These are phyloP conservation scores for Blomia tropicalis DNA, from an alignment of 2,888 invertebrate species.

Conservation along the genomic window DNA sequence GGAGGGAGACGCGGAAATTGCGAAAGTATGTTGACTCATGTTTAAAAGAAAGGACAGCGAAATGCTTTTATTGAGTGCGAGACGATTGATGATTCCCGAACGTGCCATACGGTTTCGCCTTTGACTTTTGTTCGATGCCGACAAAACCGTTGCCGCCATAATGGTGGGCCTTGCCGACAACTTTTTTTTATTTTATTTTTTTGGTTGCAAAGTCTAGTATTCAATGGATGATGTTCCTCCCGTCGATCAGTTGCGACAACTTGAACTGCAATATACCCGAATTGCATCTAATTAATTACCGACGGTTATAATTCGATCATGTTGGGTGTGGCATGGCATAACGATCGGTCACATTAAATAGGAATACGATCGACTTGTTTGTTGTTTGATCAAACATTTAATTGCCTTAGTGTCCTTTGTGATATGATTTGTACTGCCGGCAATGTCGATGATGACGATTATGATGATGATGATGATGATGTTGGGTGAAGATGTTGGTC, in stretches of 20 bases:
- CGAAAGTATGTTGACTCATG: neutral
- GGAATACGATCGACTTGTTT: neutral
- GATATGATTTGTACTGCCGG: neutral
- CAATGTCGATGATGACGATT: neutral
- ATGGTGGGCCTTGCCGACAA: too few species aligned
- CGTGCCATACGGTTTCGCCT: neutral
- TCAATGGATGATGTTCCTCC: too few species aligned
- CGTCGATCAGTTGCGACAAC: too few species aligned
- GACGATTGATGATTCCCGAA: neutral
- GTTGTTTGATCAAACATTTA: conserved; percentile 8
- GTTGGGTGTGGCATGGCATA: conserved; percentile 1
- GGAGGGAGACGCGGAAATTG: neutral
- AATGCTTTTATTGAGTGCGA: neutral
- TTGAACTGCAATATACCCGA: neutral
- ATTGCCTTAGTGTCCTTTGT: conserved; percentile 13
- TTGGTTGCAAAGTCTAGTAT: too few species aligned
- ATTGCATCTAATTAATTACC: neutral
- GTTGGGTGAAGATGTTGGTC: neutral
- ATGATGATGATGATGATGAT: neutral
- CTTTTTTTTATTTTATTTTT: too few species aligned
- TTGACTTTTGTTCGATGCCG: neutral
- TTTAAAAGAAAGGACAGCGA: too few species aligned
- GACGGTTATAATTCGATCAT: conserved; percentile 9
- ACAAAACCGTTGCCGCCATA: neutral
- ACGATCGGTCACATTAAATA: conserved; percentile 5